These are phyloP conservation scores for Apomyelois bistriatella DNA, from an alignment of 2,888 invertebrate species.

Conservation along the genomic window DNA sequence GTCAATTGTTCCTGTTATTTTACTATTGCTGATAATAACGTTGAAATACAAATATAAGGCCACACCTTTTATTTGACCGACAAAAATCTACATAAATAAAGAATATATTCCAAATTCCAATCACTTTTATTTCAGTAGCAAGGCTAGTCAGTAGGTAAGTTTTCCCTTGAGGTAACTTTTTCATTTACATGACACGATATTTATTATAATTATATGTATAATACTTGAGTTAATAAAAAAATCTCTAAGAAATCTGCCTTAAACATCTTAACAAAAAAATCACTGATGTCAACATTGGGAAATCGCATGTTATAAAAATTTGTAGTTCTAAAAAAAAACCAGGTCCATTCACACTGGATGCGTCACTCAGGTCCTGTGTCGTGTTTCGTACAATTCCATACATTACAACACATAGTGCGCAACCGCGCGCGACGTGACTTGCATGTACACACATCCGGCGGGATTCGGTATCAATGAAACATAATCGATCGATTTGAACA, in stretches of 20 bases:
- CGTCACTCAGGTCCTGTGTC: no score
- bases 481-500: no score
- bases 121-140: not conserved
- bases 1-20: conserved; percentile 37
- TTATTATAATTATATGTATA: not conserved
- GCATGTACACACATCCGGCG: no score
- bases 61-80: conserved; percentile 50
- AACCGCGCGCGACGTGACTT: no score
- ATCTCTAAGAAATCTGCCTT: not conserved
- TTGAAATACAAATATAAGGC: conserved; percentile 58
- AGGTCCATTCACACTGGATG: not conserved
- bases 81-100: conserved; percentile 15
- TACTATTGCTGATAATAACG: conserved; percentile 32
- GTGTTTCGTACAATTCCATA: not conserved
- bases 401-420: no score
- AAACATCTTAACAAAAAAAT: not conserved
- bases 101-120: not conserved
- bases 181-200: not conserved
- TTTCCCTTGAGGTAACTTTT: not conserved
- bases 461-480: no score
- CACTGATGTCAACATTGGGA: no score
- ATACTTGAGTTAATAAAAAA: not conserved
- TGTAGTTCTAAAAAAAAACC: not conserved
- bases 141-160: not conserved
- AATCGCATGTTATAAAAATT: no score